A percentile compares a stretch with the other conserved stretches of the same genome.
These are phyloP conservation scores for Phyllotreta cruciferae DNA, from an alignment of 2,888 invertebrate species.

Conservation along the genomic window DNA sequence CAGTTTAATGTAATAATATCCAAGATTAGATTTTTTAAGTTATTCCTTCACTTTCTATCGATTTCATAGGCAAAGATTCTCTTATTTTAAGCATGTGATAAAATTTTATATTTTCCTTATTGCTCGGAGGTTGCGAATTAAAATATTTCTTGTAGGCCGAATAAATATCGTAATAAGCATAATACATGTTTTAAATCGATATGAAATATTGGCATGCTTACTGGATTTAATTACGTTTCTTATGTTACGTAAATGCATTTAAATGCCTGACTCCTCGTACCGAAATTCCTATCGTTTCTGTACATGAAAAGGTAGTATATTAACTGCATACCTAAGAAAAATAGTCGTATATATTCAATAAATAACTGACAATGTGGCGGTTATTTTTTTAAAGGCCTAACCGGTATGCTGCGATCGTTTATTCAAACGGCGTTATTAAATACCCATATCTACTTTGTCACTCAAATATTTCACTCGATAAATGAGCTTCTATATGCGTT, in stretches of 20 bases:
- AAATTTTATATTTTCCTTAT: no score
- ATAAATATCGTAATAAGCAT: conserved; percentile 6
- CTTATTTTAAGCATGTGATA: no score
- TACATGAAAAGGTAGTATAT: conserved; percentile 27
- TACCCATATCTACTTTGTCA: conserved; percentile 35
- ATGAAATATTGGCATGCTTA: conserved; percentile 6
- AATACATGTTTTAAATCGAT: no score
- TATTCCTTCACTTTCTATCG: no score
- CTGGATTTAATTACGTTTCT: conserved; percentile 12
- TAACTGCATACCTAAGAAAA: conserved; percentile 31
- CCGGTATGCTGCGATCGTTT: conserved; percentile 27
- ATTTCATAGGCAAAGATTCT: no score
- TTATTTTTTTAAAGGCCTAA: conserved; percentile 27
- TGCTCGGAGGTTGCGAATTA: no score
- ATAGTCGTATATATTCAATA: conserved; percentile 31
- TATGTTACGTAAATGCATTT: conserved; percentile 22
- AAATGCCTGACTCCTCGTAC: conserved; percentile 16
- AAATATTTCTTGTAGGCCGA: not conserved
- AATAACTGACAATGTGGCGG: conserved; percentile 35
- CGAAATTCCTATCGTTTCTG: conserved; percentile 29
- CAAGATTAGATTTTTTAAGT: not conserved
- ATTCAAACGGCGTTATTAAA: conserved; percentile 30
- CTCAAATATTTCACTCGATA: conserved; percentile 18
- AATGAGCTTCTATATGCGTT: no score
- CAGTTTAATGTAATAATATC: conserved; percentile 1